Evolutionary conservation across 2,113 vertebrate genomes (phyloP).

Genomic region (Narcine bancroftii): DNA sequence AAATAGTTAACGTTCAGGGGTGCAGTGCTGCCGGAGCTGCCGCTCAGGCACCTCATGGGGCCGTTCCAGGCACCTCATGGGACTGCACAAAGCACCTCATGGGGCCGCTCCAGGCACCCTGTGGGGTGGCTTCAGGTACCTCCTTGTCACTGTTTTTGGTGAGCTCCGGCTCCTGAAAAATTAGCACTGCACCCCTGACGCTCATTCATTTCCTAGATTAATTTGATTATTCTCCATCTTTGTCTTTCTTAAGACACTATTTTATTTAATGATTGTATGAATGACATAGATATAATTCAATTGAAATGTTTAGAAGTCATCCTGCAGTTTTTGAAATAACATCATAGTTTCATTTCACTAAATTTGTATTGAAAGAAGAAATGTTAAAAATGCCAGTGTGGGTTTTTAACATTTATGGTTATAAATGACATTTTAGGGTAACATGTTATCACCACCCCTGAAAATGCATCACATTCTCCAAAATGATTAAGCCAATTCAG

Average conservation of each 20-base stretch:
- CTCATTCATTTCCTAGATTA: too few relatives aligned
- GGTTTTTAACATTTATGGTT: not conserved
- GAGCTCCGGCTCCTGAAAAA: too few relatives aligned
- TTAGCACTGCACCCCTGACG: too few relatives aligned
- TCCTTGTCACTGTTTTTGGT: too few relatives aligned
- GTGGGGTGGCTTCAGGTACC: too few relatives aligned
- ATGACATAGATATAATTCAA: not conserved
- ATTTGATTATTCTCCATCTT: not conserved
- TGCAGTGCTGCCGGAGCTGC: too few relatives aligned
- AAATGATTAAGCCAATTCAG: not conserved
- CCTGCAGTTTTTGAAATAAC: not conserved
- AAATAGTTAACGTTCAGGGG: too few relatives aligned
- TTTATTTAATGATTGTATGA: not conserved
- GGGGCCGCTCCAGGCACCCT: too few relatives aligned
- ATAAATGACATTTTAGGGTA: not conserved
- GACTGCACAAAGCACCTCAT: too few relatives aligned
- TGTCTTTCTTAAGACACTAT: not conserved
- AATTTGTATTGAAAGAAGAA: not conserved
- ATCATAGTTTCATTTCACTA: not conserved
- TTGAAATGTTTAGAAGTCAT: not conserved
- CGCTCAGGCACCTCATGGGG: too few relatives aligned
- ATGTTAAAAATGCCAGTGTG: not conserved
- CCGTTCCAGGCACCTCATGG: too few relatives aligned
- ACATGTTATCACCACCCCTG: not conserved
- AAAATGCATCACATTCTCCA: not conserved